Evolutionary conservation across 2,113 vertebrate species (phyloP), one percentile per base, ranked within the genome.

Genomic region (Willisornis vidua): DNA sequence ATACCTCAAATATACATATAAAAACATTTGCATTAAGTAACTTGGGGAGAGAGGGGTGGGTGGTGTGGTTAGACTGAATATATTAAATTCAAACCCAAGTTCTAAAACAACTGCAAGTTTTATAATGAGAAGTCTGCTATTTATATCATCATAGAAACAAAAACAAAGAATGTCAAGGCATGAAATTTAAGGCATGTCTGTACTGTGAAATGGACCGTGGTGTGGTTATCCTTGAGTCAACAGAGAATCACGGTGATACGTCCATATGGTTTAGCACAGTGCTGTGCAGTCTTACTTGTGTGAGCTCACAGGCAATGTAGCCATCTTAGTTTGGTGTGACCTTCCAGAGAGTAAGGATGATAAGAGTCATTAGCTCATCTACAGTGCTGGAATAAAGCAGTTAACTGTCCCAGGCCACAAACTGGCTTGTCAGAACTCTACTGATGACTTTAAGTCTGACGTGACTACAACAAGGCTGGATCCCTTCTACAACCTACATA

Each of bases 21-120:
- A 81, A 68, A 83, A 77, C 26, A 77, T 87, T 89, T 84, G 39
- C 52, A 45, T 76, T 88, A 75, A 74, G 80, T 62, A 89, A 83
- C 58, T 61, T 0, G 0, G 57, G 28, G 41, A 20, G 10, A 9
- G 9, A 10, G 37, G 11, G 61, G 11, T 8, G 17, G 25, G 16
- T 39, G 31, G 55, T 57, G 15, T 2, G 2, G 23, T 85, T 84
- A 70, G 25, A 77, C n/a, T 43, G 6, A 24, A 80, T 25, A 70
- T 5, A 39, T 68, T 45, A 73, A 70, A 77, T 86, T 61, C 89
- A 68, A 51, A 65, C 11, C 13, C 31, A 58, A 37, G 28, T 72
- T 88, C 86, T 81, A 81, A 54, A 76, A 87, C 48, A 76, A 85
- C 51, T 48, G 1, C 46, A 70, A 83, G 26, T 54, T n/a, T 84